Percentiles rank a stretch among this genome's conserved stretches.
Evolutionary conservation across 2,888 invertebrate species (phyloP).

Genomic region (Hydrotaea diabolus): DNA sequence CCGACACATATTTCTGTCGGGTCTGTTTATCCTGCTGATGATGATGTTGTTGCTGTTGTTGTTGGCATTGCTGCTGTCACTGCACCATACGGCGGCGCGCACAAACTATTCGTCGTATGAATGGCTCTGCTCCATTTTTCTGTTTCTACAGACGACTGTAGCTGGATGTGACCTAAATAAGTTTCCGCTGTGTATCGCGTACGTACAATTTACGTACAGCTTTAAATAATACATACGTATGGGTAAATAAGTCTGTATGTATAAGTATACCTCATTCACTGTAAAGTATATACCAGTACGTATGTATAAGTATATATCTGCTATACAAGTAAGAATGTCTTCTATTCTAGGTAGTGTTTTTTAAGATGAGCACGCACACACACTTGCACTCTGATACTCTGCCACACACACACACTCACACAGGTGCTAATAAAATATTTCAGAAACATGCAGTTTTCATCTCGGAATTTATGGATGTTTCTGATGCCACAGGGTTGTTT

Average conservation of each 20-base stretch:
- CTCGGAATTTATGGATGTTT: conserved; percentile 24
- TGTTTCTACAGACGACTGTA: conserved; percentile 25
- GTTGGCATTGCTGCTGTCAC: neutral
- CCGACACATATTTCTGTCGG: conserved; percentile 20
- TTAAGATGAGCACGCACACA: neutral
- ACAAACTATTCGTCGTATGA: conserved; percentile 2
- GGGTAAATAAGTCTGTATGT: no score
- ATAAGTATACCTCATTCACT: no score
- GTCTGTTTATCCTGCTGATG: neutral
- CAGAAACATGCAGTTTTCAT: neutral
- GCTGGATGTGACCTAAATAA: conserved; percentile 60
- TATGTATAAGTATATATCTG: no score
- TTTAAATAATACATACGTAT: neutral
- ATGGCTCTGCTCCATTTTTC: conserved; percentile 32
- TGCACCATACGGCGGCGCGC: neutral
- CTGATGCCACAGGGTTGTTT: neutral
- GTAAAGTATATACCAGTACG: no score
- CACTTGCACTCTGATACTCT: neutral
- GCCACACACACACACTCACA: neutral
- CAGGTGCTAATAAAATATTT: neutral
- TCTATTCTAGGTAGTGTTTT: no score
- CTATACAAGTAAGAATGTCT: no score
- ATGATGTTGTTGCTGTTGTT: neutral
- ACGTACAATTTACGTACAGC: conserved; percentile 16
- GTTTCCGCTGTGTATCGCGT: neutral